Conservation (phyloP, 23 tunicate genomes). For the Halocynthia roretzi region DNA sequence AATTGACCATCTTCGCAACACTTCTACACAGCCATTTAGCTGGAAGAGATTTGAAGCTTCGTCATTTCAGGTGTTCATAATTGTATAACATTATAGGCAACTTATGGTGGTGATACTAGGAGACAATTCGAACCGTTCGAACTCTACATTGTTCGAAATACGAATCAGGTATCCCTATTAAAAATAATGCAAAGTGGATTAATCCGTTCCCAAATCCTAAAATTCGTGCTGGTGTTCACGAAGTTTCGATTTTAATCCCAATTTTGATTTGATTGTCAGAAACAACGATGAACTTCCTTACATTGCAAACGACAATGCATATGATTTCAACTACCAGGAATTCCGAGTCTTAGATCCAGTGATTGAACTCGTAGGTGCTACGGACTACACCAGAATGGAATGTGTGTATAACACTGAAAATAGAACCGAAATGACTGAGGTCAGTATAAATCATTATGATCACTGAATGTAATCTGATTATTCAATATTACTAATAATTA, state of each 20-base stretch:
- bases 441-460: too few species aligned
- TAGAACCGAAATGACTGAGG: constrained; percentile 1
- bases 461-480: too few species aligned
- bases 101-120: too few species aligned
- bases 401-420: constrained; percentile 8
- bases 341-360: constrained; percentile 7
- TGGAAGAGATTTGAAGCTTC: constrained; percentile 19
- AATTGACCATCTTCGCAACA: constrained; percentile 26
- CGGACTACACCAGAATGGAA: constrained; percentile 8
- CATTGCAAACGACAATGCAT: constrained; percentile 24
- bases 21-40: constrained; percentile 31
- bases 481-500: too few species aligned
- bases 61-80: constrained; percentile 45
- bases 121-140: too few species aligned
- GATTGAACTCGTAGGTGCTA: not conserved
- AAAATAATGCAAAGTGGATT: too few species aligned
- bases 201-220: too few species aligned
- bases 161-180: too few species aligned
- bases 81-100: too few species aligned
- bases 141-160: too few species aligned
- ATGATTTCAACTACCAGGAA: constrained; percentile 24
- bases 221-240: not conserved
- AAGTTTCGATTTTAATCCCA: not conserved
- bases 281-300: constrained; percentile 36
- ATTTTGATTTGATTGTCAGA: constrained; percentile 10